These are phyloP conservation scores for Pogonocichla stellata DNA, from an alignment of 2,113 vertebrate genomes.

Conservation along the genomic window DNA sequence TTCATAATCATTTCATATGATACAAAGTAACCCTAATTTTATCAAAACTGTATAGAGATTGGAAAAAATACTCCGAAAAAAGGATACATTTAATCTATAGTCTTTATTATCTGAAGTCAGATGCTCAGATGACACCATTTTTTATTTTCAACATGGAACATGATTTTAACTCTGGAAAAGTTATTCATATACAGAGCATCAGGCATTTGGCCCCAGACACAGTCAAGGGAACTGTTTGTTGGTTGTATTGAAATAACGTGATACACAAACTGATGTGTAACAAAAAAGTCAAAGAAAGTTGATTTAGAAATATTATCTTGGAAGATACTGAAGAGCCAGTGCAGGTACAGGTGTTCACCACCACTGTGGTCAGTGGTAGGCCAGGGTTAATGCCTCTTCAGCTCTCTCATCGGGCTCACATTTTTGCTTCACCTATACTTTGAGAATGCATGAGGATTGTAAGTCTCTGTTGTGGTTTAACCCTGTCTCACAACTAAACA, in stretches of 20 bases:
- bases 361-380: too few relatives aligned
- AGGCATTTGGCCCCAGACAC: neutral
- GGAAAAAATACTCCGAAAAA: neutral
- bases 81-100: neutral
- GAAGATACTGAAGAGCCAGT: neutral
- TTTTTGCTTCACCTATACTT: neutral
- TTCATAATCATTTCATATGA: neutral
- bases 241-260: fast-evolving
- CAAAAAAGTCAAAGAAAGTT: neutral
- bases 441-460: neutral
- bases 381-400: neutral
- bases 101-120: neutral
- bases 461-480: neutral
- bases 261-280: neutral
- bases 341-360: neutral
- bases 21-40: neutral
- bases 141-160: neutral
- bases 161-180: neutral
- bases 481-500: neutral
- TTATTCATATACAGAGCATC: neutral
- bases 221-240: neutral
- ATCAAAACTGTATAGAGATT: neutral
- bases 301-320: neutral
- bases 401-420: neutral
- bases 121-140: neutral